These are phyloP conservation scores for Cavia aperea DNA, from an alignment of 2,113 vertebrate genomes.

Conservation along the genomic window DNA sequence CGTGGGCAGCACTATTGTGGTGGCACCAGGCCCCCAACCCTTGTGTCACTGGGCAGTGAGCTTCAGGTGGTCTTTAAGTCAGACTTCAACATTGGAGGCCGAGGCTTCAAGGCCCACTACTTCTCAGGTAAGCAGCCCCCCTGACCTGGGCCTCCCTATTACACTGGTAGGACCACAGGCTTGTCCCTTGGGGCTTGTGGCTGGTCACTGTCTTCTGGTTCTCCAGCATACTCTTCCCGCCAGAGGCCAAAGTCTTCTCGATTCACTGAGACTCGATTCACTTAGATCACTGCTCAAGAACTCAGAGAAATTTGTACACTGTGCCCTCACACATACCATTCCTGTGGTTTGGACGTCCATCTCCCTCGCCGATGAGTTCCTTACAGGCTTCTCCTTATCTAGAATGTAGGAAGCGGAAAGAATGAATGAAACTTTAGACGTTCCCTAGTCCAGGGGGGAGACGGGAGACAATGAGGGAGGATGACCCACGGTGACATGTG, in stretches of 20 bases:
- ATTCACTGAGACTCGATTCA: neutral
- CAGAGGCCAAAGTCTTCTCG: neutral
- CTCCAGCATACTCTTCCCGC: neutral
- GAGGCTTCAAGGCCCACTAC: slow-evolving; percentile 93
- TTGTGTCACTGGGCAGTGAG: slow-evolving; percentile 81
- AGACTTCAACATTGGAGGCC: slow-evolving; percentile 94
- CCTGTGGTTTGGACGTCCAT: neutral
- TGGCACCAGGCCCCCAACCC: slow-evolving; percentile 78
- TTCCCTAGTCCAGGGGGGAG: neutral
- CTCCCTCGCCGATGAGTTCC: neutral
- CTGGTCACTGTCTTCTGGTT: neutral
- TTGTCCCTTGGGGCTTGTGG: too few species aligned
- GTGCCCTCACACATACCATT: neutral
- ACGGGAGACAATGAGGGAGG: neutral
- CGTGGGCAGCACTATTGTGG: slow-evolving; percentile 87
- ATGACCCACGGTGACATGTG: neutral
- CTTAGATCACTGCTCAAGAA: neutral
- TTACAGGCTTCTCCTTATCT: neutral
- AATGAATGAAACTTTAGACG: neutral
- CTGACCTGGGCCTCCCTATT: neutral
- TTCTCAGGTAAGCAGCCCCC: slow-evolving; percentile 83
- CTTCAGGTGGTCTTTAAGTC: slow-evolving; percentile 94
- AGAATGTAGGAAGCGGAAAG: neutral
- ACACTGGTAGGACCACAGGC: neutral
- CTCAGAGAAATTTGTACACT: neutral